Evolutionary conservation across 2,888 invertebrate species (phyloP), one percentile per base, ranked within the genome.

Genomic region (Drosophila kokeensis): DNA sequence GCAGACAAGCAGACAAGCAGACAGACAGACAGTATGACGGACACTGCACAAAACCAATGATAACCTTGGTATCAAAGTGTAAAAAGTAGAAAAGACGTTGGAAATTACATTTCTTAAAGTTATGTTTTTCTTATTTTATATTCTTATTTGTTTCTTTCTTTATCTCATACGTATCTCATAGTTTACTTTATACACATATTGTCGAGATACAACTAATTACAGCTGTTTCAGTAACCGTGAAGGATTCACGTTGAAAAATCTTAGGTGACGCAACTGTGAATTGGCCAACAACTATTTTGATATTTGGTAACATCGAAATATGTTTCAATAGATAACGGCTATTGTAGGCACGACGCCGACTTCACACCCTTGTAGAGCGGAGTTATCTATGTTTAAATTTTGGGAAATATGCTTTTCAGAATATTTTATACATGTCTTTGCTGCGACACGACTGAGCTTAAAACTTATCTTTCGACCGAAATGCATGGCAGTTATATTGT

Each of bases 181-280:
- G 13, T 21, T 21, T 21, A 42, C 21, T 42, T 21, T 42, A 11
- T 42, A 34, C 27, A 38, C 27, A 68, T 32, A 32, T 34, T 42
- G 66, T 66, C 24, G 21, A 59, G 57, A 21, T 59, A 53, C 27
- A 48, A 53, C 32, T 58, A 58, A 65, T 67, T 59, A 69, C 67
- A 67, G 59, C 59, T 45, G 58, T 65, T 45, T 50, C 18, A 29
- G 27, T 32, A 18, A 38, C 30, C 49, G 48, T 49, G 32, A 52
- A 21, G n/a, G 11, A 49, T 65, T 5, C 15, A 13, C 5, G 10
- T 2, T n/a, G 42, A 42, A 29, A 21, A 45, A 15, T n/a, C n/a
- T n/a, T n/a, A n/a, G n/a, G n/a, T 21, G 15, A 7, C 7, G 24
- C 21, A 48, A 15, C 34, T 50, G n/a, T 36, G 2, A 5, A 50